A percentile compares a stretch with the other conserved stretches of the same genome.
Conservation (phyloP, 2,888 invertebrate species). For the Apotomis turbidana region DNA sequence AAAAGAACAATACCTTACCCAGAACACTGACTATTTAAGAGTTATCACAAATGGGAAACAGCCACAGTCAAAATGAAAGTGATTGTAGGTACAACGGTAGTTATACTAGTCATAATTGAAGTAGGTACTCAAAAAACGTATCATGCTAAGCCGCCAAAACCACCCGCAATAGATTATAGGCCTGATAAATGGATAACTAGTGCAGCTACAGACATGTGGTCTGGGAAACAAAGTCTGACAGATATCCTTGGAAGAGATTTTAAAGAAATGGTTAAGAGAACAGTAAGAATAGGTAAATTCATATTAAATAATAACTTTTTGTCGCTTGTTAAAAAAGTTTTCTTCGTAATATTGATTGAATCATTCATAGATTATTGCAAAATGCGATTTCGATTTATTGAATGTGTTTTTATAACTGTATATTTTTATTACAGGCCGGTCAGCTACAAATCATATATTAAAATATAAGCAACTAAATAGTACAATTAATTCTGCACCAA, state of each 20-base stretch:
- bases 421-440: conserved; percentile 17
- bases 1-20: conserved; percentile 3
- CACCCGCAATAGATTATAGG: conserved; percentile 53
- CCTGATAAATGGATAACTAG: conserved; percentile 66
- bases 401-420: too few species aligned
- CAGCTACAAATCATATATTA: conserved; percentile 18
- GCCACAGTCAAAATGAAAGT: background rate
- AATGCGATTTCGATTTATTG: too few species aligned
- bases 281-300: conserved; percentile 55
- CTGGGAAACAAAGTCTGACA: conserved; percentile 65
- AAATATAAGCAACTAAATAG: conserved; percentile 18
- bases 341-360: background rate
- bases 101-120: conserved; percentile 46
- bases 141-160: conserved; percentile 9
- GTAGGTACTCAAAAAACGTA: conserved; percentile 44
- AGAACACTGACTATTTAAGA: background rate
- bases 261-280: conserved; percentile 56
- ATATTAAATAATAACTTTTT: background rate
- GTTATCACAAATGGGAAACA: background rate
- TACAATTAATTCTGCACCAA: conserved; percentile 23
- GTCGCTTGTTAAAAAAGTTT: background rate
- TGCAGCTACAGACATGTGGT: conserved; percentile 69
- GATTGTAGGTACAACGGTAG: background rate
- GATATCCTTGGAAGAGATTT: conserved; percentile 66
- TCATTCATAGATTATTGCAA: too few species aligned